Base-by-base conservation (phyloP, 2,888 invertebrate genomes). In the Phyllotreta striolata region DNA sequence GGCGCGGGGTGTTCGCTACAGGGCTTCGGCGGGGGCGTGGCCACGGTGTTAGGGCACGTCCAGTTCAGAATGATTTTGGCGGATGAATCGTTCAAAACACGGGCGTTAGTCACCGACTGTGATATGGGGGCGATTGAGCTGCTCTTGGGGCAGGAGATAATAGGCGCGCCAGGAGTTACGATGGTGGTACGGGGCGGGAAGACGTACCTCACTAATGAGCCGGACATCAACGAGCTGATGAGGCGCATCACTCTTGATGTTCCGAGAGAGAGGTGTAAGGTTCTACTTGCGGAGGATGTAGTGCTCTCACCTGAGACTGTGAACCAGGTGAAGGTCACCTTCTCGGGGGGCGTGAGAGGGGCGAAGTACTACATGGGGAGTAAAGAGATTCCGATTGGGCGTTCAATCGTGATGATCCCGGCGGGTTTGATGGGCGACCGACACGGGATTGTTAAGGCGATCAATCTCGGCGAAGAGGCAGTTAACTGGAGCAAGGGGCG, bases 31-130 rank as follows among this genome's bases (percentile, higher is more conserved):
- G 43, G 44, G 44, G 56, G n/a, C 6, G 9, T 14, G 1, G 44
- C 44, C 3, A 5, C n/a, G 6, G 56, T 10, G 6, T 7, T 56
- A 3, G 56, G n/a, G 1, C 4, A 56, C 43, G 56, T 56, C 6
- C 1, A 9, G 34, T 56, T 56, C 10, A 9, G n/a, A 6, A 40
- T 43, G 44, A 7, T 24, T 6, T 12, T 56, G 44, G 14, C 6
- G 7, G 12, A 44, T 7, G 43, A 37, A 8, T 12, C n/a, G 10
- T 37, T 56, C 6, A 14, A 24, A 3, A 6, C 13, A 4, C 35
- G 3, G 44, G 56, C 56, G 43, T 34, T 56, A 34, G 44, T 44
- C 0, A 56, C 56, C 0, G 56, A 56, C n/a, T 56, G 44, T 24
- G 37, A 56, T 9, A 35, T 56, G 55, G 55, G 43, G 9, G 6